Conservation (phyloP, 2,888 invertebrate genomes). For the Scotopteryx bipunctaria region DNA sequence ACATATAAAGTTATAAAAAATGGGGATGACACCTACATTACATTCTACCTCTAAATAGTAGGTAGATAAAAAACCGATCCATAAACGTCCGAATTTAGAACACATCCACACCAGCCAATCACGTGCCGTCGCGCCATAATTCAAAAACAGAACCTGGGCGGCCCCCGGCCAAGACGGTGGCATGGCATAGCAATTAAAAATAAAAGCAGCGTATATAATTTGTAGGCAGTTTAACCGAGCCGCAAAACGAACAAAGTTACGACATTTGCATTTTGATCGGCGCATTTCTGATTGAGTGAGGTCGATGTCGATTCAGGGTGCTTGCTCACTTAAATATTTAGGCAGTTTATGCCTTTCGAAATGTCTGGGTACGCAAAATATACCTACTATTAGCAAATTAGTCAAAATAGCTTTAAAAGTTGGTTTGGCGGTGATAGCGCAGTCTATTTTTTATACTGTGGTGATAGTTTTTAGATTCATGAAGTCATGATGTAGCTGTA, state of each 20-base stretch:
- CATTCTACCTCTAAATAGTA: not conserved
- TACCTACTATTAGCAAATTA: no score
- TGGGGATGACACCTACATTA: not conserved
- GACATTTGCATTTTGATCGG: conserved; percentile 65
- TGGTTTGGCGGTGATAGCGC: no score
- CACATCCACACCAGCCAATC: conserved; percentile 61
- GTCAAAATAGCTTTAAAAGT: no score
- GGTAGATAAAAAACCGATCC: conserved; percentile 4
- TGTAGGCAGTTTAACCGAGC: conserved; percentile 74
- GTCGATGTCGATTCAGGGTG: conserved; percentile 35
- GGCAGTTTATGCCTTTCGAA: no score
- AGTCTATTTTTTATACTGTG: no score
- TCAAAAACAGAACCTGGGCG: conserved; percentile 60
- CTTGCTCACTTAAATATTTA: not conserved
- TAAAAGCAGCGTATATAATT: conserved; percentile 77
- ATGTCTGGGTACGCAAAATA: no score
- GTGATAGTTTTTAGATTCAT: no score
- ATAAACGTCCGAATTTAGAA: conserved; percentile 18
- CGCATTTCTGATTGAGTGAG: conserved; percentile 74
- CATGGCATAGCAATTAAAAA: conserved; percentile 80
- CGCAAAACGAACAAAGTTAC: conserved; percentile 63
- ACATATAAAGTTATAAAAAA: not conserved
- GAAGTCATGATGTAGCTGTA: no score
- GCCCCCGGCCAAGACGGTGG: conserved; percentile 77
- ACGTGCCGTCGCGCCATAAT: conserved; percentile 75